These are phyloP conservation scores for Todus mexicanus DNA, from an alignment of 2,797 vertebrate genomes.

Conservation along the genomic window DNA sequence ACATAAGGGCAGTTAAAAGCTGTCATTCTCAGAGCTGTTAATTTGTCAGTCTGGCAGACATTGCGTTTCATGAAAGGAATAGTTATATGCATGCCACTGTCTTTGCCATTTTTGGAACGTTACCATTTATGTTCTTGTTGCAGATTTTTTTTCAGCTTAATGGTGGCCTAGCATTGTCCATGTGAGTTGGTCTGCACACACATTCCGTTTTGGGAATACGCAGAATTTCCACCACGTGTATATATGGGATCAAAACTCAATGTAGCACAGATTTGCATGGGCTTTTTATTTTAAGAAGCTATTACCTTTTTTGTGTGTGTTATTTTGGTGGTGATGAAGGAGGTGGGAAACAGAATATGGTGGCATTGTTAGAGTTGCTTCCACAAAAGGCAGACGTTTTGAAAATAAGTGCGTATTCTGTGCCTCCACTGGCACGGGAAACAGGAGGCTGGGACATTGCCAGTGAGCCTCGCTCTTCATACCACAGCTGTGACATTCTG, in stretches of 20 bases:
- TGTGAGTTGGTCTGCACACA: neutral
- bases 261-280: neutral
- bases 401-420: neutral
- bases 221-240: neutral
- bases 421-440: neutral
- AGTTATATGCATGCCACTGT: neutral
- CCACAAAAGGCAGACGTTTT: neutral
- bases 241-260: neutral
- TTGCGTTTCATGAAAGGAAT: neutral
- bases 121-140: neutral
- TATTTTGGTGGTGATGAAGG: neutral
- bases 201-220: neutral
- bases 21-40: neutral
- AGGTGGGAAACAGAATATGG: neutral
- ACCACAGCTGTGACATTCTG: neutral
- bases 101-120: neutral
- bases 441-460: neutral
- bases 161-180: neutral
- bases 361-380: neutral
- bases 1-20: neutral
- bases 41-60: neutral
- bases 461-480: neutral
- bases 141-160: neutral
- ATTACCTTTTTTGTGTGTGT: neutral
- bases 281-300: neutral